phyloP scores from a whole-genome alignment of 1,140 invertebrate genomes.

The Hylaeus anthracinus region DNA sequence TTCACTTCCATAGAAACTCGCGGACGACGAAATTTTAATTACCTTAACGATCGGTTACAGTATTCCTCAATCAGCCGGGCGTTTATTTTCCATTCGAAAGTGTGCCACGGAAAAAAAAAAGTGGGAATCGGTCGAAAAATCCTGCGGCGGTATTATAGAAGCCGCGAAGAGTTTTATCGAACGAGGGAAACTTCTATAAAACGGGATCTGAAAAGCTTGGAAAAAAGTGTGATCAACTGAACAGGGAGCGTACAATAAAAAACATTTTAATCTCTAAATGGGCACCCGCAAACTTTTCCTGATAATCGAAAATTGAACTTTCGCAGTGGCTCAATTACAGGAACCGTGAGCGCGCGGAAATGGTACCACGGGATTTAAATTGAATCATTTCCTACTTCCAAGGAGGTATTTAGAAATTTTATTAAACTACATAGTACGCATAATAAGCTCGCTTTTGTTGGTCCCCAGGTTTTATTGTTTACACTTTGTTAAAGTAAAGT shows the following conservation, averaged over 20 bases:
- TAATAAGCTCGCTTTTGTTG: neutral
- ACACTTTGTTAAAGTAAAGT: neutral
- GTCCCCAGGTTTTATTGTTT: neutral
- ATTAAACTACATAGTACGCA: neutral
- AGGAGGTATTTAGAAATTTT: neutral
- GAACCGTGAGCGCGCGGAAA: neutral
- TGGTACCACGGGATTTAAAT: neutral
- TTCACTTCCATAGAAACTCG: neutral
- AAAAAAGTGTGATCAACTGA: neutral
- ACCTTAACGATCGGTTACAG: neutral
- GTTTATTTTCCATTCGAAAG: slow-evolving; percentile 5
- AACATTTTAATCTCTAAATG: slow-evolving; percentile 22
- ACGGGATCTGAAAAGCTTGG: neutral
- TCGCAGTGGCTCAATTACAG: neutral
- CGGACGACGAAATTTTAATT: neutral
- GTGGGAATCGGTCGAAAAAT: neutral
- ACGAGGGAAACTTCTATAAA: neutral
- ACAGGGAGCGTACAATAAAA: neutral
- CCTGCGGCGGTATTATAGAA: neutral
- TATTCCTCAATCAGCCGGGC: neutral
- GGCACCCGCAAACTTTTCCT: neutral
- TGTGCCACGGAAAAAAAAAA: neutral
- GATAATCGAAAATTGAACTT: slow-evolving; percentile 10
- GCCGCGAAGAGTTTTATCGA: neutral
- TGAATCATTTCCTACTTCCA: neutral